Evolutionary conservation across 2,797 vertebrate species (phyloP).

Genomic region (Melopsittacus undulatus): DNA sequence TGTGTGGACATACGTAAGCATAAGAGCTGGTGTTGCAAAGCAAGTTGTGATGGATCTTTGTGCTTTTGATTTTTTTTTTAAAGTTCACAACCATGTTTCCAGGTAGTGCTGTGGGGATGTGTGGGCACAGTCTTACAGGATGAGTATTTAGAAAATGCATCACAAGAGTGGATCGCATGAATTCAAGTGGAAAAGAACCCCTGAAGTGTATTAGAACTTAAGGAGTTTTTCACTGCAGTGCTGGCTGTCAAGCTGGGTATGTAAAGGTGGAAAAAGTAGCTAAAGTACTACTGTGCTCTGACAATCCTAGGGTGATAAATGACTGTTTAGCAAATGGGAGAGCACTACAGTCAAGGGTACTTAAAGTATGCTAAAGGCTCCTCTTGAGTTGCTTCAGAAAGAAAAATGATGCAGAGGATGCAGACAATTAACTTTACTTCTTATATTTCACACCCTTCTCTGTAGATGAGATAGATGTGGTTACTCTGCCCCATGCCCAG

Average conservation of each 20-base stretch:
- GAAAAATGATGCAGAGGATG: background rate
- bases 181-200: background rate
- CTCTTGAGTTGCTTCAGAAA: background rate
- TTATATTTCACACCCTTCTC: background rate
- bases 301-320: background rate
- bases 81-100: background rate
- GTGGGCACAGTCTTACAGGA: background rate
- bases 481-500: accelerated
- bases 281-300: background rate
- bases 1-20: background rate
- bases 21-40: background rate
- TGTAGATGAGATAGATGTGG: background rate
- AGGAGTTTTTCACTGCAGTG: background rate
- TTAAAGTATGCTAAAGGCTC: background rate
- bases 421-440: background rate
- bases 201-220: background rate
- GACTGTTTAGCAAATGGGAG: background rate
- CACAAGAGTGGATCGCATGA: accelerated
- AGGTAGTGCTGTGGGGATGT: background rate
- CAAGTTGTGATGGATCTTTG: background rate
- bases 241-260: background rate
- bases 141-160: background rate
- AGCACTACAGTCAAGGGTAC: background rate
- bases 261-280: background rate
- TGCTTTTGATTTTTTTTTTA: background rate